Evolutionary conservation across 1,140 invertebrate genomes (phyloP).

Genomic region (Heliconius congener): DNA sequence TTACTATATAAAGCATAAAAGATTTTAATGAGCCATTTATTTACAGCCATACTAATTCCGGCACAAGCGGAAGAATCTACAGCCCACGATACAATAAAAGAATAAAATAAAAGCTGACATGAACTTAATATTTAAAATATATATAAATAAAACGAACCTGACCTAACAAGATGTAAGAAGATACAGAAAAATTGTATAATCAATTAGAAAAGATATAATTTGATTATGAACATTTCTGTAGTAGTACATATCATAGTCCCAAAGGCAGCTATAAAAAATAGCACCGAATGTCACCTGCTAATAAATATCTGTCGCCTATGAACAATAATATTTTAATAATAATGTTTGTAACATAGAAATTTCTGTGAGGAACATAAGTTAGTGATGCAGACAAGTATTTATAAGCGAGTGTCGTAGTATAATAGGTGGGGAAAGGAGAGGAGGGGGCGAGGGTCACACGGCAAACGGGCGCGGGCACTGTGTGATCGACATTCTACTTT

Average conservation of each 20-base stretch:
- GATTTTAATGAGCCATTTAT: conserved; percentile 30
- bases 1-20: neutral
- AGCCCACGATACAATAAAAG: conserved; percentile 35
- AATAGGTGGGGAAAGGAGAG: neutral
- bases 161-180: neutral
- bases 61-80: conserved; percentile 57
- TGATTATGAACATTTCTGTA: neutral
- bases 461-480: conserved; percentile 8
- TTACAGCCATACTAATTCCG: conserved; percentile 49
- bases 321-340: neutral
- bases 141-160: neutral
- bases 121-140: neutral
- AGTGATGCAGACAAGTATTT: conserved; percentile 20
- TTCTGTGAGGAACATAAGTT: neutral
- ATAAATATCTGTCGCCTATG: conserved; percentile 16
- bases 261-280: conserved; percentile 6
- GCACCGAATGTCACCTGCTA: neutral
- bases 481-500: neutral
- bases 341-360: neutral
- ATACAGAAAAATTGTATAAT: neutral
- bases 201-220: neutral
- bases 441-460: conserved; percentile 44
- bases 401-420: conserved; percentile 18
- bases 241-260: conserved; percentile 5
- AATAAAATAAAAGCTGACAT: conserved; percentile 13